phyloP scores from a whole-genome alignment of 2,888 invertebrate genomes.

The Pecten maximus region DNA sequence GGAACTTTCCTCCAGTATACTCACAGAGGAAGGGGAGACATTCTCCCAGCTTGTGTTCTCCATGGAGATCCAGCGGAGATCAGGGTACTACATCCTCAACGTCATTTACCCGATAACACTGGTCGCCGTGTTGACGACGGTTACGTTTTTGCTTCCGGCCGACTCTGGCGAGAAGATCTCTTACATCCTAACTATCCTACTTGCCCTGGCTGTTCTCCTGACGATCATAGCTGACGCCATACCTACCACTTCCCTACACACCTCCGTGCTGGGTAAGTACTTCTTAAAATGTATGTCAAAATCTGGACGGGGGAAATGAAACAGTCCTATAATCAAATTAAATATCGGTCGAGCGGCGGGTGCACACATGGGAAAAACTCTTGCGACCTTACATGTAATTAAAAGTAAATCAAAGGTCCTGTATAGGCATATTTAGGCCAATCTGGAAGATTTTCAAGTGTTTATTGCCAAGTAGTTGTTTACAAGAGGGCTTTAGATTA shows the following conservation, averaged over 20 bases:
- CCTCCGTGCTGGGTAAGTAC: constrained; percentile 59
- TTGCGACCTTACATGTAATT: too few species aligned
- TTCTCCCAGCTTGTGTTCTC: constrained; percentile 59
- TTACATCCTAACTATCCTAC: constrained; percentile 58
- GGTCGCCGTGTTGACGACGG: constrained; percentile 53
- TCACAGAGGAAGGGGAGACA: constrained; percentile 44
- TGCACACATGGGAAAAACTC: too few species aligned
- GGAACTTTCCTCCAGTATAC: neutral
- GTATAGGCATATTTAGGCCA: too few species aligned
- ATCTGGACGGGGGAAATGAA: too few species aligned
- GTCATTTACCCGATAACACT: constrained; percentile 57
- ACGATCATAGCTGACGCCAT: constrained; percentile 55
- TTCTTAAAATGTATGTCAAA: too few species aligned
- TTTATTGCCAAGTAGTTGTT: too few species aligned
- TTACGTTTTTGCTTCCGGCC: constrained; percentile 57
- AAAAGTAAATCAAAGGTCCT: too few species aligned
- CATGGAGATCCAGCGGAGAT: constrained; percentile 53
- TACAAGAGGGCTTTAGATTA: too few species aligned
- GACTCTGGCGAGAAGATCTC: constrained; percentile 60
- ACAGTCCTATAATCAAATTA: neutral
- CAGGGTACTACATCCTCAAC: constrained; percentile 57
- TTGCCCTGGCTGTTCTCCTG: constrained; percentile 58
- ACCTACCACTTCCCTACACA: constrained; percentile 58
- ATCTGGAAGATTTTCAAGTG: too few species aligned
- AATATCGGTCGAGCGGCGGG: too few species aligned